Evolutionary conservation across 1,140 invertebrate genomes (phyloP).

Genomic region (Coboldia fuscipes): DNA sequence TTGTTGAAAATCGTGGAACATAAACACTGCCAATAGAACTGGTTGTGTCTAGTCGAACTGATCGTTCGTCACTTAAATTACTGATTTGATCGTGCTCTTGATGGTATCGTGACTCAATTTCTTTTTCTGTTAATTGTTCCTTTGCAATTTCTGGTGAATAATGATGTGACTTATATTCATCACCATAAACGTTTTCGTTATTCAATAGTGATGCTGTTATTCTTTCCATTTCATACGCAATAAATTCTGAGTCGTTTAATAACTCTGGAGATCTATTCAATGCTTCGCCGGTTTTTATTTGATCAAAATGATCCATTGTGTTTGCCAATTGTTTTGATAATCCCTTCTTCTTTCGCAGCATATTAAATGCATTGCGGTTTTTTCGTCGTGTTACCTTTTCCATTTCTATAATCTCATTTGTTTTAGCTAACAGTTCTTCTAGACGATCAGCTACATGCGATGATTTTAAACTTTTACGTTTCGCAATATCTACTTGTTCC

Average conservation of each 20-base stretch:
- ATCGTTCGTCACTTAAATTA: neutral
- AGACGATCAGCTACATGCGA: constrained; percentile 13
- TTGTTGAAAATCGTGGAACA: neutral
- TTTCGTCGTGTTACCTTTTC: constrained; percentile 7
- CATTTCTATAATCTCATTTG: constrained; percentile 15
- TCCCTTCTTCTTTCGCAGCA: too few species aligned
- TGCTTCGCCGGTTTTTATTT: too few species aligned
- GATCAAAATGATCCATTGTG: too few species aligned
- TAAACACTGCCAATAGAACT: constrained; percentile 2
- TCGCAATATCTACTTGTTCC: neutral
- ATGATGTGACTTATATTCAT: too few species aligned
- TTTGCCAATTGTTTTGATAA: too few species aligned
- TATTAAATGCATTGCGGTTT: too few species aligned
- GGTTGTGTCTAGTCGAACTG: too few species aligned
- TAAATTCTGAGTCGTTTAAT: neutral
- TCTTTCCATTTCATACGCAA: constrained; percentile 2
- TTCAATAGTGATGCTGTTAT: neutral
- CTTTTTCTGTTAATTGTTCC: neutral
- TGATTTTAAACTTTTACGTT: neutral
- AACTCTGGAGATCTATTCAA: too few species aligned
- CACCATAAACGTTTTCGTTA: neutral
- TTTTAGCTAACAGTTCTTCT: constrained; percentile 14
- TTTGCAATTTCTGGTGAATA: neutral
- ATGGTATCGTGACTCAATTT: neutral
- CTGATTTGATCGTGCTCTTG: neutral